Percentiles rank a stretch among this genome's conserved stretches.
Evolutionary conservation across 2,888 invertebrate species (phyloP).

Genomic region (Melieria crassipennis): DNA sequence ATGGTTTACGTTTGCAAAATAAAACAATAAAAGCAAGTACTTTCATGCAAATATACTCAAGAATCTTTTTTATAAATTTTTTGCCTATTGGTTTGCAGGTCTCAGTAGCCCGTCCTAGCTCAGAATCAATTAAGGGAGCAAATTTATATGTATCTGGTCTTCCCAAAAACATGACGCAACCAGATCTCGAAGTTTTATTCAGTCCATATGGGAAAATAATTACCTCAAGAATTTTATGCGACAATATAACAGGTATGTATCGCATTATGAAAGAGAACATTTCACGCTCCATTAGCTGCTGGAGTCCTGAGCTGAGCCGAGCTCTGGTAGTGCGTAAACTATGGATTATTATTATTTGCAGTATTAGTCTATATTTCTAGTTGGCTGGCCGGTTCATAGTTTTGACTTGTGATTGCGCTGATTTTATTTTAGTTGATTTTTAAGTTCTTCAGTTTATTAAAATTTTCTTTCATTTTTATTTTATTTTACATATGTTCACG

Average conservation of each 20-base stretch:
- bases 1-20: conserved; percentile 97
- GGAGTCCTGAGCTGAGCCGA: no score
- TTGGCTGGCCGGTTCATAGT: no score
- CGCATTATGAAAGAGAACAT: no score
- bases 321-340: background rate
- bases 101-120: conserved; percentile 91
- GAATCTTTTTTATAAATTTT: background rate
- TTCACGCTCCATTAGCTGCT: no score
- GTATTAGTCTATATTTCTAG: conserved; percentile 17
- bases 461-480: conserved; percentile 34
- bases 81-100: conserved; percentile 50
- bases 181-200: conserved; percentile 84
- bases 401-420: background rate
- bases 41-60: background rate
- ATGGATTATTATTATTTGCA: background rate
- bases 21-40: conserved; percentile 95
- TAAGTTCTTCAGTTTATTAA: conserved; percentile 30
- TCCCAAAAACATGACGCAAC: conserved; percentile 88
- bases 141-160: conserved; percentile 92
- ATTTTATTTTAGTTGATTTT: conserved; percentile 35
- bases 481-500: conserved; percentile 38
- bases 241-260: conserved; percentile 81
- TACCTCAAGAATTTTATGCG: conserved; percentile 86
- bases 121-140: conserved; percentile 94
- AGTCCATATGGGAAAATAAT: conserved; percentile 84